Base-by-base conservation (phyloP, 2,113 vertebrate genomes). In the Callithrix jacchus region DNA sequence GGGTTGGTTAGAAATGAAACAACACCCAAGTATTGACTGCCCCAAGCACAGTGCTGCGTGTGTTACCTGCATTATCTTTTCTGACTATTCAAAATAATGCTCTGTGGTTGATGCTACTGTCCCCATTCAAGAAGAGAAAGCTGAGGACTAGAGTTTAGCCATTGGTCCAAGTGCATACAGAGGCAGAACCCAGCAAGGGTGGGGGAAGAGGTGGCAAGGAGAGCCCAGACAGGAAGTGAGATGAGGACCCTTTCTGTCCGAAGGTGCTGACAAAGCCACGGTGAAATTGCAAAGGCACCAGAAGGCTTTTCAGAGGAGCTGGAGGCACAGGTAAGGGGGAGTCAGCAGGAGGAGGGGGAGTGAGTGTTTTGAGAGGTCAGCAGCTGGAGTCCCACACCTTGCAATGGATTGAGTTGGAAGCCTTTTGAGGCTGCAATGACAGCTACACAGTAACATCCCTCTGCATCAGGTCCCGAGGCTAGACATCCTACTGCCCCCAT, bases 61-160 rank as follows among this genome's bases (percentile, higher is more conserved):
- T 58, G 52, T 42, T 49, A 7, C 58, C 13, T 16, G 37, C 18
- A 6, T 30, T 25, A 3, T 42, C 56, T 45, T 76, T 54, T 37
- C 64, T 35, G 23, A 42, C 14, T 30, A 61, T 80, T 79, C 45
- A 35, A 64, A 49, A 52, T 35, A 32, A 21, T 20, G 73, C 13
- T 42, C 11, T 4, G 4, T 21, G 52, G 35, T 6, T 0, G 1
- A 7, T 30, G 66, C 49, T 11, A 30, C 42, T 17, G 11, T 14
- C 54, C 58, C 21, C 30, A 5, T 27, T 20, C 4, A n/a, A 30
- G 42, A 89, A 45, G 45, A 91, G 74, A 70, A 49, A 2, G 21
- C 61, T 25, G 45, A 71, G 71, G 12, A 37, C 80, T 64, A n/a
- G 58, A n/a, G 9, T 21, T 30, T 21, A 8, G 58, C 58, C 8